Base-by-base conservation (phyloP, 1,140 invertebrate genomes). In the Drosophila lini region DNA sequence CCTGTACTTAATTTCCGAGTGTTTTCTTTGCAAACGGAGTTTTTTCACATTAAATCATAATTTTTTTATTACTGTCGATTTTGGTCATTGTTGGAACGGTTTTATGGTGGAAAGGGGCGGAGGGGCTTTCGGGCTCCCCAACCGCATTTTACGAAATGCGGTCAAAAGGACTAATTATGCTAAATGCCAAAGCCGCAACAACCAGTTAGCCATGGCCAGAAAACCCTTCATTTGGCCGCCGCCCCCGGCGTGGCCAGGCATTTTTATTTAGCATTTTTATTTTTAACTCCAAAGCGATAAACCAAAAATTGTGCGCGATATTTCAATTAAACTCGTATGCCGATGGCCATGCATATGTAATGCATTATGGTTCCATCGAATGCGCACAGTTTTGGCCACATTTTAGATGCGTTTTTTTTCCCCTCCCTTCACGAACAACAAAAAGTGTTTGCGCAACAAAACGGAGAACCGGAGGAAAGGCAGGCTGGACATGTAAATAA, bases 151-250 rank as follows among this genome's bases (percentile, higher is more conserved):
- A 69, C 59, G 69, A 71, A 88, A 81, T 79, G 84, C 84, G 84
- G 84, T 89, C 74, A 70, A 61, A 83, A 62, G 65, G 69, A 89
- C 84, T 88, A 88, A 88, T 88, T 88, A 88, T 88, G 80, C 84
- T 89, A 88, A 88, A 88, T 70, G 85, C 65, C 67, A 64, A 80
- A 89, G 62, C 84, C 84, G 80, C 84, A 88, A 63, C 77, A 74
- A 82, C 83, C 82, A 86, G 84, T 88, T 80, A 83, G 68, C 84
- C 80, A 80, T 78, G 64, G 60, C 62, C 71, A 67, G 57, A 36
- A 28, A 73, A 25, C 40, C 36, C 61, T 61, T 55, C 60, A 59
- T 36, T 63, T 40, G 28, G 45, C 56, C 32, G 45, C 56, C 32
- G 48, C 19, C 42, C 25, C 34, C 47, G 44, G 15, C 44, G 32